A percentile compares a stretch with the other conserved stretches of the same genome.
phyloP scores from a whole-genome alignment of 2,888 invertebrate genomes.

The Pyrrhia umbra region DNA sequence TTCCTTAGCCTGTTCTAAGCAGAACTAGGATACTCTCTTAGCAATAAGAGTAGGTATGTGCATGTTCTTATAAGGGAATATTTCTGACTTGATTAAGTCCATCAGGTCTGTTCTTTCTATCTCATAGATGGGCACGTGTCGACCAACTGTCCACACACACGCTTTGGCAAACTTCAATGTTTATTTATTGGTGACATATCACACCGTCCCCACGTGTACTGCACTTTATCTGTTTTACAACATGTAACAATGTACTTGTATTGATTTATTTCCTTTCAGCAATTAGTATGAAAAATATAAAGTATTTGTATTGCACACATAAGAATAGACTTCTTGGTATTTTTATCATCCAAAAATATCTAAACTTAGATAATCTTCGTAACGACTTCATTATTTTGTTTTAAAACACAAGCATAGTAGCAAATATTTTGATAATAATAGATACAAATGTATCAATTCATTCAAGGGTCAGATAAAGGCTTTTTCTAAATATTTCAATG shows the following conservation, averaged over 20 bases:
- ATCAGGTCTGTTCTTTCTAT: constrained; percentile 6
- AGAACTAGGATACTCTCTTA: too few relatives aligned
- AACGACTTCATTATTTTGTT: background rate
- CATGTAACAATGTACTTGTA: constrained; percentile 45
- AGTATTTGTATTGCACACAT: constrained; percentile 38
- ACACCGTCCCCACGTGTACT: constrained; percentile 64
- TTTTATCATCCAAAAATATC: background rate
- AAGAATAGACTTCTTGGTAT: constrained; percentile 5
- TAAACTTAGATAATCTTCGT: background rate
- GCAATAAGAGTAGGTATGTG: background rate
- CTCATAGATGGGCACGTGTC: constrained; percentile 59
- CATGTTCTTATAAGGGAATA: background rate
- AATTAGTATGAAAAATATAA: constrained; percentile 22
- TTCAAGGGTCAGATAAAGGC: constrained; percentile 35
- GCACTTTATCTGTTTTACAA: constrained; percentile 26
- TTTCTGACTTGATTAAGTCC: background rate
- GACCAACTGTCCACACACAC: constrained; percentile 45
- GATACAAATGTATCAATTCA: constrained; percentile 35
- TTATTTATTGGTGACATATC: constrained; percentile 71
- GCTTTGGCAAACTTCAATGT: constrained; percentile 74
- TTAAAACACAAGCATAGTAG: background rate
- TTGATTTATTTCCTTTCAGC: constrained; percentile 43
- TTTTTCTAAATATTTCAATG: constrained; percentile 25
- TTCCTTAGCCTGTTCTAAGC: too few relatives aligned
- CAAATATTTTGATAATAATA: background rate